A percentile compares a stretch with the other conserved stretches of the same genome.
phyloP scores from a whole-genome alignment of 2,797 vertebrate genomes.

The Sebastes taczanowskii region DNA sequence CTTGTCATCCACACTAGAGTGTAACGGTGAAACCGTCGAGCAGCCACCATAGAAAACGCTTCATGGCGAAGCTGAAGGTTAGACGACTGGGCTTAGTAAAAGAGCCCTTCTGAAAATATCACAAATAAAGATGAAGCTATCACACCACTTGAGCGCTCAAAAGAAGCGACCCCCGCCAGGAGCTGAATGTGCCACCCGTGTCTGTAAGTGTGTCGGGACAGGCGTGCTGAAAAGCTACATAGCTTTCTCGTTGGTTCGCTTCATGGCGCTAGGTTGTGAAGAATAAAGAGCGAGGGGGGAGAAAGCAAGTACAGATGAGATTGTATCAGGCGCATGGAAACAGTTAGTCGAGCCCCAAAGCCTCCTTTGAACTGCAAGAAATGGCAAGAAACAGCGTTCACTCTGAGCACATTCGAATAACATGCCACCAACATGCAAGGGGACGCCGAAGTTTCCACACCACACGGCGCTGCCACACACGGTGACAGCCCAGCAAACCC shows the following conservation, averaged over 20 bases:
- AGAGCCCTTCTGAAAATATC: background rate
- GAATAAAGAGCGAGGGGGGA: conserved; percentile 38
- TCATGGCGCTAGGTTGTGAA: conserved; percentile 57
- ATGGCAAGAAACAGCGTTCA: conserved; percentile 61
- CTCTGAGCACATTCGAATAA: conserved; percentile 56
- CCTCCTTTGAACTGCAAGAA: conserved; percentile 62
- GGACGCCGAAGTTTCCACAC: background rate
- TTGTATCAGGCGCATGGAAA: conserved; percentile 76
- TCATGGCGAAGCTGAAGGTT: conserved; percentile 9
- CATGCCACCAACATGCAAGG: conserved; percentile 54
- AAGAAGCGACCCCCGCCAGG: conserved; percentile 2
- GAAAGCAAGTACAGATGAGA: conserved; percentile 47
- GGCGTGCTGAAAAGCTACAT: conserved; percentile 49
- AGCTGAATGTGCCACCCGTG: conserved; percentile 28
- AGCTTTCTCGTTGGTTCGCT: conserved; percentile 34
- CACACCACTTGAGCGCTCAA: background rate
- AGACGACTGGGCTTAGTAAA: conserved; percentile 15
- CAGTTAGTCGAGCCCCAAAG: conserved; percentile 63
- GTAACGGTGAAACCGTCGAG: conserved; percentile 32
- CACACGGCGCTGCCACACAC: background rate
- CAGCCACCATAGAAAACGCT: conserved; percentile 28
- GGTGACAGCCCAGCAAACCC: conserved; percentile 8
- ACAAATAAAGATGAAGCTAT: conserved; percentile 21
- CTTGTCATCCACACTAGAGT: conserved; percentile 51
- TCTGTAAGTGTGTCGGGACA: conserved; percentile 34